Percentiles rank a stretch among this genome's conserved stretches.
These are phyloP conservation scores for Aphidoletes aphidimyza DNA, from an alignment of 2,888 invertebrate species.

Conservation along the genomic window DNA sequence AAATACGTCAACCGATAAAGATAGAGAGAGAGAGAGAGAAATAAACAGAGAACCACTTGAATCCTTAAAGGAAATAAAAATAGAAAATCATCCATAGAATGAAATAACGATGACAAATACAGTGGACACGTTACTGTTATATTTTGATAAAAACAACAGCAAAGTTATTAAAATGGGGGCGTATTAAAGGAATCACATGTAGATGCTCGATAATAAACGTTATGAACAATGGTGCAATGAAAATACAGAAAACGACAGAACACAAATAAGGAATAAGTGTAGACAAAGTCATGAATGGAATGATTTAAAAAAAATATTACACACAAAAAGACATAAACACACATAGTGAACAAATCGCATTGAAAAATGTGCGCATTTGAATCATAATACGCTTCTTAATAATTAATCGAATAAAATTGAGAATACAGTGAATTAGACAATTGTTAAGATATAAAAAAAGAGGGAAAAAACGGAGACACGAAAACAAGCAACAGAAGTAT, in stretches of 20 bases:
- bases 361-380: not conserved
- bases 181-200: not conserved
- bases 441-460: not conserved
- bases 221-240: not conserved
- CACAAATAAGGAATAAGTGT: not conserved
- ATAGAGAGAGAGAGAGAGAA: too few species aligned
- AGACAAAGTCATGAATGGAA: not conserved
- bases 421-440: conserved; percentile 4
- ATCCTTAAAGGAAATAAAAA: not conserved
- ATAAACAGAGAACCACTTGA: not conserved
- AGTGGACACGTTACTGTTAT: not conserved
- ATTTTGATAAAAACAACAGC: not conserved
- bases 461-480: not conserved
- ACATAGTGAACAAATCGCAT: conserved; percentile 7
- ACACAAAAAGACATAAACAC: too few species aligned
- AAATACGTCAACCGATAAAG: too few species aligned
- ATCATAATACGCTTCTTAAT: conserved; percentile 48
- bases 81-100: not conserved
- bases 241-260: not conserved
- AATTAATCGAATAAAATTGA: conserved; percentile 5
- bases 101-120: not conserved
- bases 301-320: not conserved
- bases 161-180: too few species aligned
- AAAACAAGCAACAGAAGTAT: not conserved
- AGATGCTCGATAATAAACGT: not conserved